A percentile compares a stretch with the other conserved stretches of the same genome.
Conservation (phyloP, 1,140 invertebrate genomes). For the Frieseomelitta varia region DNA sequence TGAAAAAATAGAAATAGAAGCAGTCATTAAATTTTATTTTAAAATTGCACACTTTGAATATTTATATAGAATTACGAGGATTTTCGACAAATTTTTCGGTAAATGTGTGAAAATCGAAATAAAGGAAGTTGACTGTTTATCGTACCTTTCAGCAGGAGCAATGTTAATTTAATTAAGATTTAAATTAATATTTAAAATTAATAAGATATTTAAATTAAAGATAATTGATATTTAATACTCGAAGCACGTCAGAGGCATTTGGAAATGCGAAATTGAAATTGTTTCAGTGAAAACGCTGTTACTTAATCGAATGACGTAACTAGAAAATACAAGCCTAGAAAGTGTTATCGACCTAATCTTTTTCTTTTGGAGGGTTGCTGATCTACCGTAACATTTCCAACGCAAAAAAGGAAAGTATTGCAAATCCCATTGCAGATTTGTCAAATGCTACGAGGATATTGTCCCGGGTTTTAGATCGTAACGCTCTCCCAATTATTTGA, state of each 20-base stretch:
- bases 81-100: no score
- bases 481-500: not conserved
- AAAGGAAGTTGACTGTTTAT: no score
- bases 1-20: no score
- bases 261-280: not conserved
- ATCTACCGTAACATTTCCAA: slow-evolving; percentile 1
- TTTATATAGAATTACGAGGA: no score
- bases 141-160: no score
- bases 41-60: no score
- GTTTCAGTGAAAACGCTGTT: not conserved
- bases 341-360: slow-evolving; percentile 38
- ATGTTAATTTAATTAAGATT: no score
- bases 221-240: not conserved
- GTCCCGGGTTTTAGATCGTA: not conserved
- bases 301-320: slow-evolving; percentile 8
- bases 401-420: slow-evolving; percentile 22
- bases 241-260: no score
- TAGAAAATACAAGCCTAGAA: slow-evolving; percentile 1
- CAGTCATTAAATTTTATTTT: no score
- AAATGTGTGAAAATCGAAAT: no score
- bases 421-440: not conserved
- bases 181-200: no score
- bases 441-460: not conserved
- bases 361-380: not conserved
- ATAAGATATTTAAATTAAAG: not conserved